These are phyloP conservation scores for Hetaerina titia DNA, from an alignment of 2,888 invertebrate genomes.

Conservation along the genomic window DNA sequence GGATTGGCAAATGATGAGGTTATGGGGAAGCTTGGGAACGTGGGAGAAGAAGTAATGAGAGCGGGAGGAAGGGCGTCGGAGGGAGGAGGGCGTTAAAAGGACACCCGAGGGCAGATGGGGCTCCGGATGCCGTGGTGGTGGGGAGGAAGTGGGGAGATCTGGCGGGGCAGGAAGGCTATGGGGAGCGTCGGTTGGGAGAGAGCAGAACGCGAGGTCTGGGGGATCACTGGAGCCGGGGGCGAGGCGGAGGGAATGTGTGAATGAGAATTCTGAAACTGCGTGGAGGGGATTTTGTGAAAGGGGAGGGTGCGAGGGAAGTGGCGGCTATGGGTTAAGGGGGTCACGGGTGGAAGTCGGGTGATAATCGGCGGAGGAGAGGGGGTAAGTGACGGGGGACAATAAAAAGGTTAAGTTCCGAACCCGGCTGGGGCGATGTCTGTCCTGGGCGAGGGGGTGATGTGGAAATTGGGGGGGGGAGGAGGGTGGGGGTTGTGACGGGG, in stretches of 20 bases:
- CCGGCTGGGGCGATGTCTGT: not conserved
- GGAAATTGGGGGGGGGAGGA: not conserved
- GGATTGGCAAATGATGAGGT: not conserved
- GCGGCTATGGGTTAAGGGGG: not conserved
- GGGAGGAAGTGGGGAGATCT: not conserved
- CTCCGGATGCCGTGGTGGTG: not conserved
- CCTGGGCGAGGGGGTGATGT: not conserved
- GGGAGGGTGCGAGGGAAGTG: not conserved
- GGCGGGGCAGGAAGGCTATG: not conserved
- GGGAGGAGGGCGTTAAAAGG: not conserved
- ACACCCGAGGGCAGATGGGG: slow-evolving; percentile 29
- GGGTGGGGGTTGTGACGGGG: not conserved
- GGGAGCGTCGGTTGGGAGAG: not conserved
- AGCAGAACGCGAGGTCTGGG: not conserved
- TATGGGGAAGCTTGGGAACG: not conserved
- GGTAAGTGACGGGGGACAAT: slow-evolving; percentile 48
- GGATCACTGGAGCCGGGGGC: not conserved
- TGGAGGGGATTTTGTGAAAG: not conserved
- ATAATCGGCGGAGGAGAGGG: not conserved
- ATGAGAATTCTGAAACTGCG: slow-evolving; percentile 28
- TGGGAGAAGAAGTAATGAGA: not conserved
- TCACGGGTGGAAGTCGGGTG: not conserved
- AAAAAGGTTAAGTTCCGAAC: slow-evolving; percentile 54
- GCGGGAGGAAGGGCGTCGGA: not conserved
- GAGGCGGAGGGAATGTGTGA: not conserved